A percentile compares a stretch with the other conserved stretches of the same genome.
Evolutionary conservation across 1,140 invertebrate genomes (phyloP).

Genomic region (Cepaea nemoralis): DNA sequence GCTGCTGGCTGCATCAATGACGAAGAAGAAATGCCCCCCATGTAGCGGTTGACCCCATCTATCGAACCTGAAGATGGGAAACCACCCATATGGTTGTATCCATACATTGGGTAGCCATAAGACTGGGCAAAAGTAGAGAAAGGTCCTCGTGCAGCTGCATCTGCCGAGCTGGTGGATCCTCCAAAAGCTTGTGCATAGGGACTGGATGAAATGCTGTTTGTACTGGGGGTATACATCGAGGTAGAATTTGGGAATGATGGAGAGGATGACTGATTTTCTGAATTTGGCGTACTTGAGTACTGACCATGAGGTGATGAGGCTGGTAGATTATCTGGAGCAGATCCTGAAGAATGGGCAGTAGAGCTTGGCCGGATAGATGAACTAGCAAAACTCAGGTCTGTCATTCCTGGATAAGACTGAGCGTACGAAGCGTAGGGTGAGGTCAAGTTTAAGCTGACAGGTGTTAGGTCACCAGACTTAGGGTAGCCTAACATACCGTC

Average conservation of each 20-base stretch:
- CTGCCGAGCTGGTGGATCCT: not conserved
- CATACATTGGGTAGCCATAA: constrained; percentile 35
- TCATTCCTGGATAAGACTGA: constrained; percentile 28
- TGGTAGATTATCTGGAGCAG: constrained; percentile 1
- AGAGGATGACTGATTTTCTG: constrained; percentile 28
- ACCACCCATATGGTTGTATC: constrained; percentile 33
- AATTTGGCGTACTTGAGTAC: constrained; percentile 19
- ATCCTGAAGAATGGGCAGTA: constrained; percentile 7
- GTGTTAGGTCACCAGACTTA: constrained; percentile 15
- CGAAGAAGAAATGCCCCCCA: constrained; percentile 27
- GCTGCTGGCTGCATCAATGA: constrained; percentile 23
- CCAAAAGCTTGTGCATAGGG: constrained; percentile 36
- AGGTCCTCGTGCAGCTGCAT: not conserved
- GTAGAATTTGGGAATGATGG: constrained; percentile 21
- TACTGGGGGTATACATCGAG: constrained; percentile 25
- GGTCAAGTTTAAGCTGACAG: constrained; percentile 25
- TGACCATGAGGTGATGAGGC: constrained; percentile 32
- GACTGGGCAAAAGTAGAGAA: constrained; percentile 26
- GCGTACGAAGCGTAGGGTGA: constrained; percentile 24
- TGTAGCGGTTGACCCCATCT: constrained; percentile 22
- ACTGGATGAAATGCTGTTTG: constrained; percentile 29
- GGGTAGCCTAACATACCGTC: constrained; percentile 17
- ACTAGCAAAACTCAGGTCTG: constrained; percentile 15
- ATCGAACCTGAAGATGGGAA: constrained; percentile 24
- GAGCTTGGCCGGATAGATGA: not conserved